phyloP scores from a whole-genome alignment of 1,140 invertebrate genomes.

The Venturia canescens region DNA sequence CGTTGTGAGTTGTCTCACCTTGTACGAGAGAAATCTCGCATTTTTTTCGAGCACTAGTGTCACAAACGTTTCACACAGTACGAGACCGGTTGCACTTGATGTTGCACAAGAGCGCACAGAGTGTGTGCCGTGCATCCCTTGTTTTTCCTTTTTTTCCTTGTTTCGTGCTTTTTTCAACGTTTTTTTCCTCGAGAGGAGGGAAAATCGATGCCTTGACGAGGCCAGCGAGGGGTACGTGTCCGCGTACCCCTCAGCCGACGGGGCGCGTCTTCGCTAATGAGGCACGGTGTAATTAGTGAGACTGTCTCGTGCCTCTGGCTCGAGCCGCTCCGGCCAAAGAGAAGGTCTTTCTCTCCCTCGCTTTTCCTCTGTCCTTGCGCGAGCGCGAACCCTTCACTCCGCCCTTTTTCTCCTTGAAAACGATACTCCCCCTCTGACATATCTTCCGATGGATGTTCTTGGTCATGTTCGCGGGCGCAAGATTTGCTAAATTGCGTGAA shows the following conservation, averaged over 20 bases:
- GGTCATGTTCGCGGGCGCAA: too few relatives aligned
- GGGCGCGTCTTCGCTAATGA: slow-evolving; percentile 73
- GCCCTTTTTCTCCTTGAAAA: slow-evolving; percentile 20
- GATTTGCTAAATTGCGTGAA: too few relatives aligned
- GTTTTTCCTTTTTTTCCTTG: slow-evolving; percentile 30
- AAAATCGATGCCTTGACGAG: slow-evolving; percentile 57
- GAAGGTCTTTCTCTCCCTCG: slow-evolving; percentile 49
- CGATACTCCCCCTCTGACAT: too few relatives aligned
- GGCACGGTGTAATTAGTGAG: slow-evolving; percentile 77
- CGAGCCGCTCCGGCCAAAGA: slow-evolving; percentile 56
- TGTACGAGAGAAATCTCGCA: background rate
- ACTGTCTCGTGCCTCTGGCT: slow-evolving; percentile 67
- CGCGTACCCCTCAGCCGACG: slow-evolving; percentile 57
- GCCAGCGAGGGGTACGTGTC: slow-evolving; percentile 62
- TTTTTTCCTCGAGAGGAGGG: slow-evolving; percentile 44
- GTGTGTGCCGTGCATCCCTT: background rate
- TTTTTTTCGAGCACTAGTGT: background rate
- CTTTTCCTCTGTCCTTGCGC: slow-evolving; percentile 28
- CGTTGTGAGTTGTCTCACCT: background rate
- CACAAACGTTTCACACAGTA: slow-evolving; percentile 13
- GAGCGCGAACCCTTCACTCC: slow-evolving; percentile 6
- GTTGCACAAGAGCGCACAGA: background rate
- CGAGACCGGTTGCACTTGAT: slow-evolving; percentile 8
- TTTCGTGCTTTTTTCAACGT: slow-evolving; percentile 36
- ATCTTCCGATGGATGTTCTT: too few relatives aligned